Evolutionary conservation across 1,140 invertebrate species (phyloP).

Genomic region (Ceratosolen fusciceps): DNA sequence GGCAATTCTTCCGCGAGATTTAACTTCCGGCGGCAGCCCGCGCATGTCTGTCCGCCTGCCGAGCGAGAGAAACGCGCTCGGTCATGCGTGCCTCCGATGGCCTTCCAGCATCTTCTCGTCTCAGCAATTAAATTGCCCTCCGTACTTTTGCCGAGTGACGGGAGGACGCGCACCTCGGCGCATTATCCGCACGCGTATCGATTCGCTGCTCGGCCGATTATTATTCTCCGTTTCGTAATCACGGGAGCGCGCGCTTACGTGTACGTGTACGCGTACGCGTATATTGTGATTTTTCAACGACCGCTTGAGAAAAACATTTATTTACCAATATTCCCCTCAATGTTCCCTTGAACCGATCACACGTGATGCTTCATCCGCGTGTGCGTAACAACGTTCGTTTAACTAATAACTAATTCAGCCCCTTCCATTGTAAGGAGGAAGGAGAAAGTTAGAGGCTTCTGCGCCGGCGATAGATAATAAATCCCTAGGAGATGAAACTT

Average conservation of each 20-base stretch:
- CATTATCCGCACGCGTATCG: background rate
- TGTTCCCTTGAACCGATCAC: too few species aligned
- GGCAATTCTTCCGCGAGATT: constrained; percentile 47
- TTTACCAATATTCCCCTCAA: too few species aligned
- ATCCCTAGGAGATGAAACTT: background rate
- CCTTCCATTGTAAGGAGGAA: background rate
- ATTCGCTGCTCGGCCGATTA: background rate
- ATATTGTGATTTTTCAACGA: too few species aligned
- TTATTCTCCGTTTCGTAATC: background rate
- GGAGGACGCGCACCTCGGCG: background rate
- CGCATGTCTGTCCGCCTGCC: background rate
- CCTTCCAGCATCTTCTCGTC: constrained; percentile 42
- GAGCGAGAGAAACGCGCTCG: background rate
- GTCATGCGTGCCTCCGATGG: constrained; percentile 10
- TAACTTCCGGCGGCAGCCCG: constrained; percentile 37
- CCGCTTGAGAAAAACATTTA: too few species aligned
- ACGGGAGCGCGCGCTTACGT: background rate
- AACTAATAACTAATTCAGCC: too few species aligned
- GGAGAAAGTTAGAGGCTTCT: background rate
- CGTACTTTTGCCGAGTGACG: background rate
- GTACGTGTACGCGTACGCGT: too few species aligned
- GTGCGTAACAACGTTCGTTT: too few species aligned
- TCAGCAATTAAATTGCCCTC: constrained; percentile 33
- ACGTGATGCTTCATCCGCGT: too few species aligned
- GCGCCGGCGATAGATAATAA: background rate